These are phyloP conservation scores for Nansenia antarctica DNA, from an alignment of 2,113 vertebrate genomes.

Conservation along the genomic window DNA sequence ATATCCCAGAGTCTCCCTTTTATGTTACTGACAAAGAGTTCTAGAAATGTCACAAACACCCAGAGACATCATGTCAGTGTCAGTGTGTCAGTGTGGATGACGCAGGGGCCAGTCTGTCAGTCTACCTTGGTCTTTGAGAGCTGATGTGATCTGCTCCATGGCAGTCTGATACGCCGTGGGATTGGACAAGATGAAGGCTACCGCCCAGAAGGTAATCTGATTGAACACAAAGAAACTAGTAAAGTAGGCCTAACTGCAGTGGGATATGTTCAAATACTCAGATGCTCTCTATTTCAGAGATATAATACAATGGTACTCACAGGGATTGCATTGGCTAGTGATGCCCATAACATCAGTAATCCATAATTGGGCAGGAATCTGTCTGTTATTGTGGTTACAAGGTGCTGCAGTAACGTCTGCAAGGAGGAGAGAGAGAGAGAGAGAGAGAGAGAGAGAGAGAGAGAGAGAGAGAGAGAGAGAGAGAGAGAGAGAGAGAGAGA, in stretches of 20 bases:
- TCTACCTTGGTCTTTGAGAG: constrained; percentile 54
- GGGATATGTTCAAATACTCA: background rate
- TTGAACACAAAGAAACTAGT: constrained; percentile 39
- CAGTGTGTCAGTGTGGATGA: too few relatives aligned
- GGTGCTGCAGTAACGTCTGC: constrained; percentile 77
- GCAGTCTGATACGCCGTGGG: constrained; percentile 67
- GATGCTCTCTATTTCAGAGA: background rate
- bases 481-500: too few relatives aligned
- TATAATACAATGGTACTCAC: constrained; percentile 66
- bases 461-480: too few relatives aligned
- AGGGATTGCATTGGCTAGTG: constrained; percentile 78
- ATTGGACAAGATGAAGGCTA: constrained; percentile 75
- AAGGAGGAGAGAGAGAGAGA: too few relatives aligned
- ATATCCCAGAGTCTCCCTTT: too few relatives aligned
- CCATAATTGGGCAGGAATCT: constrained; percentile 65
- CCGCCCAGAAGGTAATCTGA: constrained; percentile 81
- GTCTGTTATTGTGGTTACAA: constrained; percentile 68
- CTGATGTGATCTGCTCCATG: constrained; percentile 70
- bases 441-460: too few relatives aligned
- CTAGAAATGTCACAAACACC: background rate
- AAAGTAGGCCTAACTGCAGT: background rate
- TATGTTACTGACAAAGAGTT: too few relatives aligned
- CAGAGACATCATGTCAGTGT: background rate
- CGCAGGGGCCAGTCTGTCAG: background rate
- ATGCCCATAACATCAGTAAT: constrained; percentile 79